These are phyloP conservation scores for Bambusicola thoracicus DNA, from an alignment of 2,113 vertebrate genomes.

Conservation along the genomic window DNA sequence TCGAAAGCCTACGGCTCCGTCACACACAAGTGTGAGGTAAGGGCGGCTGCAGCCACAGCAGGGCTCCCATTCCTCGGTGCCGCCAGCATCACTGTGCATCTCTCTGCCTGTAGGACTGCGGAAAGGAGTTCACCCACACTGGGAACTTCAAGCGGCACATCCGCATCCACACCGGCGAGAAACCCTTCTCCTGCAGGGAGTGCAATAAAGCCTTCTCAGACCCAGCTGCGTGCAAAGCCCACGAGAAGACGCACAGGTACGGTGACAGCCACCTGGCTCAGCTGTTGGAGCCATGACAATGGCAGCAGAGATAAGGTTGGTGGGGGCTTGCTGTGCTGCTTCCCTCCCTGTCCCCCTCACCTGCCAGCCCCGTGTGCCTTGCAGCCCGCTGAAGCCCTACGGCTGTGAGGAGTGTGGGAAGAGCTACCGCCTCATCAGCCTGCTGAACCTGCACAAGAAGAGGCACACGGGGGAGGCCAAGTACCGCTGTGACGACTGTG, in stretches of 20 bases:
- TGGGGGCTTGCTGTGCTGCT: neutral
- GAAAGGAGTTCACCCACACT: slow-evolving; percentile 97
- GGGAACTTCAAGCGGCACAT: slow-evolving; percentile 98
- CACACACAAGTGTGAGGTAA: slow-evolving; percentile 95
- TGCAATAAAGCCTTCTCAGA: slow-evolving; percentile 97
- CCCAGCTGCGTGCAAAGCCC: slow-evolving; percentile 96
- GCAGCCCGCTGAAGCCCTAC: slow-evolving; percentile 92
- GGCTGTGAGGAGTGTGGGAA: slow-evolving; percentile 94
- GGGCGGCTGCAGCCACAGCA: fast-evolving
- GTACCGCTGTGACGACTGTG: slow-evolving; percentile 92
- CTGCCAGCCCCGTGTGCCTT: neutral
- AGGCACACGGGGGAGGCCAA: slow-evolving; percentile 94
- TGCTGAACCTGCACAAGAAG: slow-evolving; percentile 96
- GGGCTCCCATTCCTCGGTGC: fast-evolving
- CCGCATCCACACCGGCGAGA: slow-evolving; percentile 97
- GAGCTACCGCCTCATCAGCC: slow-evolving; percentile 97
- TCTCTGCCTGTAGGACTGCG: slow-evolving; percentile 84
- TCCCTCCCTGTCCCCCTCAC: neutral
- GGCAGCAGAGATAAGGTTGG: neutral
- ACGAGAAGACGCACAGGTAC: slow-evolving; percentile 96
- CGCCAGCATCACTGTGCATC: fast-evolving
- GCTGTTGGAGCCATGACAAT: neutral
- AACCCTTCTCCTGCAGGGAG: slow-evolving; percentile 94
- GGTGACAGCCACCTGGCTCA: fast-evolving
- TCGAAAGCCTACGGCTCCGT: slow-evolving; percentile 92